A percentile compares a stretch with the other conserved stretches of the same genome.
Evolutionary conservation across 1,140 invertebrate genomes (phyloP).

Genomic region (Aphelinus atriplicis): DNA sequence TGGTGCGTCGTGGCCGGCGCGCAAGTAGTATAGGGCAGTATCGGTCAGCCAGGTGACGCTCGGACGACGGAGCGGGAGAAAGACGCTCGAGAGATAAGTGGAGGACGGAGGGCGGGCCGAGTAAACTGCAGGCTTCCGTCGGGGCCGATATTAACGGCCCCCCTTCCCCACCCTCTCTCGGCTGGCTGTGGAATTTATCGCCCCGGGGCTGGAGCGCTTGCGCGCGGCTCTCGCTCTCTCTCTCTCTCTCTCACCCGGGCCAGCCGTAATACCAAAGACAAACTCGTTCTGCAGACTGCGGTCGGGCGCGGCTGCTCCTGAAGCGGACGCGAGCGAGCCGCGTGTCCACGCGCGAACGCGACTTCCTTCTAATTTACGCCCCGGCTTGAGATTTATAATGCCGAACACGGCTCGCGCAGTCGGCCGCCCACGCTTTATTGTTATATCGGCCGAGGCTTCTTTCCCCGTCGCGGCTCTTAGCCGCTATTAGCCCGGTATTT

Average conservation of each 20-base stretch:
- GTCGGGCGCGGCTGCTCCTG: slow-evolving; percentile 36
- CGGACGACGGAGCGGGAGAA: neutral
- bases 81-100: slow-evolving; percentile 17
- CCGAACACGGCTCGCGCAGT: no score
- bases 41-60: neutral
- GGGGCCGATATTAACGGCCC: slow-evolving; percentile 59
- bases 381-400: neutral
- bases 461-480: no score
- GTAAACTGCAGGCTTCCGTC: slow-evolving; percentile 57
- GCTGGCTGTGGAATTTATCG: slow-evolving; percentile 55
- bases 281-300: slow-evolving; percentile 54
- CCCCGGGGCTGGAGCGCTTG: slow-evolving; percentile 44
- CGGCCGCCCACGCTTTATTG: neutral
- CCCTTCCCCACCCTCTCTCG: no score
- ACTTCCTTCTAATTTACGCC: slow-evolving; percentile 39
- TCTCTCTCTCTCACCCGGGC: slow-evolving; percentile 18
- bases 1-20: no score
- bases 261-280: slow-evolving; percentile 61
- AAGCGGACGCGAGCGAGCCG: slow-evolving; percentile 6
- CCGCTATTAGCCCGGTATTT: no score
- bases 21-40: neutral
- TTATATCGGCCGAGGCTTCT: neutral
- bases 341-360: neutral
- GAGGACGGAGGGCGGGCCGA: slow-evolving; percentile 51
- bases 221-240: neutral